Evolutionary conservation across 2,888 invertebrate species (phyloP), one percentile per base, ranked within the genome.

Genomic region (Apotomis turbidana): DNA sequence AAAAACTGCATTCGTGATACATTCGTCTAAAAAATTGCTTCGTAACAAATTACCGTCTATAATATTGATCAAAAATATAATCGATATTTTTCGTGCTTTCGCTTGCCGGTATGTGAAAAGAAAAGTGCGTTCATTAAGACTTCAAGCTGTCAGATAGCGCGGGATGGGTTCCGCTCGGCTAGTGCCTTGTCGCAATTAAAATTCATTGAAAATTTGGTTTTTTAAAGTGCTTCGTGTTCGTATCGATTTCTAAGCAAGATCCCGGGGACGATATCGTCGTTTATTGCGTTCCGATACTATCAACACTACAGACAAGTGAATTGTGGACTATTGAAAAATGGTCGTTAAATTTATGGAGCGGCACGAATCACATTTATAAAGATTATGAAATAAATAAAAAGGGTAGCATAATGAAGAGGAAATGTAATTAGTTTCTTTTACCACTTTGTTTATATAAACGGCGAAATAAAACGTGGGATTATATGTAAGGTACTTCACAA

Each of bases 31-130:
- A 64, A 9, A 38, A 54, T 41, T 13, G 10, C 15, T 41, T 8
- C 12, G 0, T 5, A n/a, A 46, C 55, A 46, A 66, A 55, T 64
- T 4, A 46, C 8, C n/a, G n/a, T 66, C 58, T 58, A 12, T 44
- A 55, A 66, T 57, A 44, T 6, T 54, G 27, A 66, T 66, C 57
- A n/a, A 57, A 63, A 54, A 36, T n/a, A 55, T 57, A 10, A 46
- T 57, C n/a, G 27, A 55, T n/a, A 36, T 13, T 49, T 67, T 59
- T 67, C 58, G 67, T 67, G 58, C 58, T 66, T 66, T 64, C 69
- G 63, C 69, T 58, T 54, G 51, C 44, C 69, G 73, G 73, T 73
- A 73, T 69, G 69, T 69, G 64, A 70, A 69, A 73, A 73, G 63
- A 73, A 69, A 70, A 66, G 68, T 64, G 61, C 59, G 59, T 55